Base-by-base conservation (phyloP, 2,797 vertebrate species). In the Clarias platycephalus region DNA sequence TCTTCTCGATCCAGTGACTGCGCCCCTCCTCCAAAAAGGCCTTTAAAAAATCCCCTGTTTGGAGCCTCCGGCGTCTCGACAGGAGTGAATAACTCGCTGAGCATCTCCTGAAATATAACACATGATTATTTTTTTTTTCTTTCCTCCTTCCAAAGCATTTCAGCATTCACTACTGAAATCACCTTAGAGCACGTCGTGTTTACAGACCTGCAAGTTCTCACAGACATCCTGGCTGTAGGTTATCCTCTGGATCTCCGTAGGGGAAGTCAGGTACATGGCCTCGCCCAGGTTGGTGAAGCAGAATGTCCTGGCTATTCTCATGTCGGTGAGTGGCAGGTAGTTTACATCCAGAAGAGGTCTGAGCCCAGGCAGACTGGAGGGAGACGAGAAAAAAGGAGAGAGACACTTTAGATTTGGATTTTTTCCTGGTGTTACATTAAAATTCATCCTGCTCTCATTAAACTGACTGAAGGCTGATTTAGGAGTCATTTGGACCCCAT, bases 261-360 rank as follows among this genome's bases (percentile, higher is more conserved):
- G 97, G 81, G 98, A 99, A 87, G 96, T 97, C 86, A 99, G 95
- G 89, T 99, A 99, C 91, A 98, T 95, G 37, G 98, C 98, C 93
- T 99, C 98, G 88, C 98, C 98, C 18, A 98, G 96, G 93, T 99
- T 97, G 88, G 97, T 97, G 93, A 99, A 99, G 93, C 97, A 99
- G 95, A 99, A 99, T 0, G 98, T 99, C 91, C 98, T 96, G 88
- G 98, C 98, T 97, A 99, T 99, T 92, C 98, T 94, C 98, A 99
- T 99, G 91, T 99, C 98, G 81, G 98, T 99, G 90, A 99, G 94
- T 34, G 98, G 98, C 93, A 99, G 93, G 93, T 99, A 99, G 95
- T 98, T 98, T 60, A 99, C 96, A 91, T 99, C 98, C 96, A 99
- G 91, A 83, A 99, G 91, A 2, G 98, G 98, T 92, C 98, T 97